Evolutionary conservation across 2,113 vertebrate species (phyloP).

Genomic region (Tiliqua scincoides): DNA sequence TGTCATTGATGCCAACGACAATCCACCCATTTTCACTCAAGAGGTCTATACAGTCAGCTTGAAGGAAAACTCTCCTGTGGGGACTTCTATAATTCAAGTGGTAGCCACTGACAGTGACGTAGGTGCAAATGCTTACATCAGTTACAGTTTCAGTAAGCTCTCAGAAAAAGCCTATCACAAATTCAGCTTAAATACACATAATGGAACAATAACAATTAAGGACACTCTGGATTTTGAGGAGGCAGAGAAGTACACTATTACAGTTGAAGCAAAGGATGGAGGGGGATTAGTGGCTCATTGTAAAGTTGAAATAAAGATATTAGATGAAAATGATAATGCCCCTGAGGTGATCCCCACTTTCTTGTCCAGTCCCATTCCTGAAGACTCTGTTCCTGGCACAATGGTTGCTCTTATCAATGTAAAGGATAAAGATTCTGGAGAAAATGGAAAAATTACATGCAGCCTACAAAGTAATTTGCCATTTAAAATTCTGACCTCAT

Average conservation of each 20-base stretch:
- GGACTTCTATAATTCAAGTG: conserved; percentile 65
- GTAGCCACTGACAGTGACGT: conserved; percentile 74
- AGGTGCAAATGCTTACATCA: conserved; percentile 71
- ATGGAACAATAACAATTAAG: conserved; percentile 75
- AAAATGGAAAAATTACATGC: conserved; percentile 52
- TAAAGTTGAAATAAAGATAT: conserved; percentile 61
- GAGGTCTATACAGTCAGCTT: conserved; percentile 68
- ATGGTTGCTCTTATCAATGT: conserved; percentile 56
- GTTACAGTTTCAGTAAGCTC: conserved; percentile 77
- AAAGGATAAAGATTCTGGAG: conserved; percentile 51
- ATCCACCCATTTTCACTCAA: conserved; percentile 72
- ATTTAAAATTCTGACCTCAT: conserved; percentile 57
- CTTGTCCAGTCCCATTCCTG: conserved; percentile 44
- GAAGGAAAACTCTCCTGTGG: conserved; percentile 63
- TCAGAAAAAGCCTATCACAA: conserved; percentile 69
- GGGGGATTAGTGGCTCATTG: conserved; percentile 65
- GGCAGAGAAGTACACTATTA: conserved; percentile 54
- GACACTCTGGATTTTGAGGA: conserved; percentile 76
- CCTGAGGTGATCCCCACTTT: conserved; percentile 60
- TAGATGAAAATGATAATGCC: conserved; percentile 77
- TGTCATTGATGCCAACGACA: conserved; percentile 77
- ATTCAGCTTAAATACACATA: conserved; percentile 75
- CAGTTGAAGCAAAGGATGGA: conserved; percentile 69
- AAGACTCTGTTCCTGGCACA: conserved; percentile 50
- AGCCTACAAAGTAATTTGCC: conserved; percentile 18